phyloP scores from a whole-genome alignment of 2,113 vertebrate species.

The Spermophilus dauricus region DNA sequence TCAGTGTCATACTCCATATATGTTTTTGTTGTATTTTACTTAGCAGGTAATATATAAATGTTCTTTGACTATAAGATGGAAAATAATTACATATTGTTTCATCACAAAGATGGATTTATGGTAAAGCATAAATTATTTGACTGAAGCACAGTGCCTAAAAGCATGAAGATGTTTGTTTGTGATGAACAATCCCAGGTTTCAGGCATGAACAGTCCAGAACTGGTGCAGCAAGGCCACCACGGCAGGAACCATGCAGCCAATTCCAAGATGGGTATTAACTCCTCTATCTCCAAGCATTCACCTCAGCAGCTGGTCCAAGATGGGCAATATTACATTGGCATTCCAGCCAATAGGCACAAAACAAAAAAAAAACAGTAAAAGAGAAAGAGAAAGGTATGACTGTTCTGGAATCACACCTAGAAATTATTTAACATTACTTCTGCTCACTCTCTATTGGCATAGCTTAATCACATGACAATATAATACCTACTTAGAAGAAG shows the following conservation, averaged over 20 bases:
- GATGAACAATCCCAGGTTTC: not conserved
- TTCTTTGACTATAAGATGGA: not conserved
- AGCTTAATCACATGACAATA: not conserved
- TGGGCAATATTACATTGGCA: not conserved
- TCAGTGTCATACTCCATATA: not conserved
- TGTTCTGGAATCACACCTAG: not conserved
- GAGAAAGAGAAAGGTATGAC: not conserved
- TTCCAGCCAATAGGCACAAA: not conserved
- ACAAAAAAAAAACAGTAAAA: not conserved
- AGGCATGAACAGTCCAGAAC: not conserved
- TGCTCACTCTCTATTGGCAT: not conserved
- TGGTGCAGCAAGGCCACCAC: not conserved
- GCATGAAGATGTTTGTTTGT: not conserved
- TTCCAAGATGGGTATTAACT: not conserved
- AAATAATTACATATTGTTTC: not conserved
- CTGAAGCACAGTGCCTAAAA: not conserved
- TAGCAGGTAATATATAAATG: constrained; percentile 24
- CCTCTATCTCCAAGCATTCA: not conserved
- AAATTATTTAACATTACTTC: not conserved
- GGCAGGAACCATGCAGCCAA: not conserved
- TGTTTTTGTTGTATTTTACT: not conserved
- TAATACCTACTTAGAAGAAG: not conserved
- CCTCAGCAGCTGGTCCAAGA: not conserved
- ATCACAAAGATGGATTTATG: not conserved
- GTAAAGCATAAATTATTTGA: not conserved